Percentiles rank a stretch among this genome's conserved stretches.
phyloP scores from a whole-genome alignment of 2,113 vertebrate genomes.

The Zeus faber region DNA sequence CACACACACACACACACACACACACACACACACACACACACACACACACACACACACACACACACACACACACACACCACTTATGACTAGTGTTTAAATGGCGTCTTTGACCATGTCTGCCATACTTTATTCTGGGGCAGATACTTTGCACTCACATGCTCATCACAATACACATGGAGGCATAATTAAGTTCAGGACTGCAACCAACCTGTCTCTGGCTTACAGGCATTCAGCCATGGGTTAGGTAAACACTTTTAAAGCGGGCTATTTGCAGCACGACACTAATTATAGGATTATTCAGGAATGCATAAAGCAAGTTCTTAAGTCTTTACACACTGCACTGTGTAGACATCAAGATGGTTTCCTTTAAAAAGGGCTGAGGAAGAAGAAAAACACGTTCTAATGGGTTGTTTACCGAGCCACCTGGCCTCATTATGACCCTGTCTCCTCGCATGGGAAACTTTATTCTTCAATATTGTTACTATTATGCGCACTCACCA shows the following conservation, averaged over 20 bases:
- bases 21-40: too few species aligned
- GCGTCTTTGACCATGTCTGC: too few species aligned
- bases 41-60: too few species aligned
- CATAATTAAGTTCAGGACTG: neutral
- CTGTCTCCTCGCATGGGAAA: too few species aligned
- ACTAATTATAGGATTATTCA: constrained; percentile 11
- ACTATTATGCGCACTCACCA: too few species aligned
- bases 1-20: too few species aligned
- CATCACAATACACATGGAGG: too few species aligned
- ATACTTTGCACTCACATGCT: too few species aligned
- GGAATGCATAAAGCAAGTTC: neutral
- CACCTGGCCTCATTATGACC: neutral
- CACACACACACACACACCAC: too few species aligned
- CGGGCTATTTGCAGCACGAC: constrained; percentile 1
- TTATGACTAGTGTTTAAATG: too few species aligned
- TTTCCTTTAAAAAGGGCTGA: neutral
- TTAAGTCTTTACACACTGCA: neutral
- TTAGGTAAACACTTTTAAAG: constrained; percentile 8
- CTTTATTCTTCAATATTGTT: too few species aligned
- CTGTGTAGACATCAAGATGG: neutral
- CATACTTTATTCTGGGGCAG: too few species aligned
- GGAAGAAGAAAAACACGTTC: neutral
- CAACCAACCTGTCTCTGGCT: neutral
- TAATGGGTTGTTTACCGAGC: neutral
- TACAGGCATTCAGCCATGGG: neutral